Conservation (phyloP, 2,113 vertebrate species). For the Sitta europaea region DNA sequence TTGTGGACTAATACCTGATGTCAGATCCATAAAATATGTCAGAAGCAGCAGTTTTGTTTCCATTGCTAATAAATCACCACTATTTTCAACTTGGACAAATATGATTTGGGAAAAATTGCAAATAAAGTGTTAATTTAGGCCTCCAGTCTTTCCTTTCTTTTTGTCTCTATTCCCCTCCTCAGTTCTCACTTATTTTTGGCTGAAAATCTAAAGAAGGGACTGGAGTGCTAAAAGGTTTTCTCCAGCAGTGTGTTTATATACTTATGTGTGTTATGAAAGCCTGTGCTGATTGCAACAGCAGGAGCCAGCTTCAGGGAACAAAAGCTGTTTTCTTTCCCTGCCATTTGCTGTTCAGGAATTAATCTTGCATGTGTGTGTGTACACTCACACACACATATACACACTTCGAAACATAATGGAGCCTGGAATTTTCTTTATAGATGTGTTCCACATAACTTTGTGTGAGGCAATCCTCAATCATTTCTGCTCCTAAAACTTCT, state of each 20-base stretch:
- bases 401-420: neutral
- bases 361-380: neutral
- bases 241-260: constrained; percentile 28
- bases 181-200: neutral
- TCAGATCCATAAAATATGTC: neutral
- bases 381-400: too few species aligned
- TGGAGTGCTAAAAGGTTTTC: constrained; percentile 41
- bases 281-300: constrained; percentile 59
- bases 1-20: neutral
- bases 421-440: neutral
- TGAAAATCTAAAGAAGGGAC: neutral
- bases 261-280: constrained; percentile 33
- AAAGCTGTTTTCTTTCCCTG: constrained; percentile 33
- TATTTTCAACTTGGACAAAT: neutral
- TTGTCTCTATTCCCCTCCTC: neutral
- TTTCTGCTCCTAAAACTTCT: neutral
- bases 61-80: neutral
- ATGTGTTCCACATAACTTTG: neutral
- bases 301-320: constrained; percentile 52
- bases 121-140: neutral
- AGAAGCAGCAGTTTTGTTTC: neutral
- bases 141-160: neutral
- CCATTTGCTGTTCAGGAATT: constrained; percentile 31
- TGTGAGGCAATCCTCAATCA: neutral
- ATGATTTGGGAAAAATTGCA: neutral